Base-by-base conservation (phyloP, 2,113 vertebrate species). In the Pangasianodon hypophthalmus region DNA sequence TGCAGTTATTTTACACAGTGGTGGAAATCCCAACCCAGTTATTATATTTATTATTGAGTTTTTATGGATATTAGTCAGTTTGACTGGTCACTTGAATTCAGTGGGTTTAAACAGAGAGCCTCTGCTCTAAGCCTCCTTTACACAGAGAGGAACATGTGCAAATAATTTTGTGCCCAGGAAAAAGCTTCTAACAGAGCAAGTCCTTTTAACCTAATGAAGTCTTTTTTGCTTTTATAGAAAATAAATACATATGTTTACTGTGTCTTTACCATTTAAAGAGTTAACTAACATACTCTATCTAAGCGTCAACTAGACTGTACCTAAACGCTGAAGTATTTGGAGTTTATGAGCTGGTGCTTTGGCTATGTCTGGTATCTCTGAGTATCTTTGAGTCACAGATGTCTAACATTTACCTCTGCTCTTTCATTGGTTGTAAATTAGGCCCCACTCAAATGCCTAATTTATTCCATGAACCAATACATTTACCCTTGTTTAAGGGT, bases 281-380 rank as follows among this genome's bases (percentile, higher is more conserved):
- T 58, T 29, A 75, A 44, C 37, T 83, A 56, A 46, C 19, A 13
- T 13, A 19, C 11, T n/a, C 16, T 80, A 69, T 26, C 62, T 88
- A 18, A 67, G 6, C 58, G 26, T 75, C 37, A 80, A 10, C 41
- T 37, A 62, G 46, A 52, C 77, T 4, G n/a, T n/a, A 41, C 14
- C 62, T n/a, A 71, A 83, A 56, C 10, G 0, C 19, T 81, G 21
- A 82, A 41, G n/a, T 83, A 41, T 52, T 82, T 88, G 79, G 9
- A 54, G 60, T 83, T 88, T 83, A 7, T 82, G 60, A 81, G 80
- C 24, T 26, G 26, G 26, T 48, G 58, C 37, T 52, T 58, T 54
- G 16, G 26, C n/a, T 85, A 50, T 85, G 83, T 89, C 56, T 67
- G 56, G 41, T 54, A 73, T 77, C 81, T 69, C 32, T 84, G 81